Base-by-base conservation (phyloP, 2,113 vertebrate genomes). In the Urocitellus parryii region DNA sequence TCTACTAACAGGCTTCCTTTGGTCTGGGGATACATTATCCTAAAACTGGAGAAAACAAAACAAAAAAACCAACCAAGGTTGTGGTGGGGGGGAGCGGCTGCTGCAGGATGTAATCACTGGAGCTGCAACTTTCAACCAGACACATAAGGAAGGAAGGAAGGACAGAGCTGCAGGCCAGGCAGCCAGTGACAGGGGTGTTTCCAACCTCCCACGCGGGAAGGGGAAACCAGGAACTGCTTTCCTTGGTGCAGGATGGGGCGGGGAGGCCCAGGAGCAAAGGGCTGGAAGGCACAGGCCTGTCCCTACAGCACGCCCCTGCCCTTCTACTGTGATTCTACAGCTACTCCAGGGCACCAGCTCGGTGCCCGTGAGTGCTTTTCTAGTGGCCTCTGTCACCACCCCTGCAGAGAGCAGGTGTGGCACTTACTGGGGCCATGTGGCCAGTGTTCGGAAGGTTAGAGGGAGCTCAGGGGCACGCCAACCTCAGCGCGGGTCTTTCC, bases 1-100 rank as follows among this genome's bases (percentile, higher is more conserved):
- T 24, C n/a, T 88, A 56, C 90, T 89, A 56, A 34, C 53, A 53
- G 76, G 67, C 82, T 81, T 84, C 88, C 96, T 98, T 97, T 98
- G 94, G 95, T 88, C 25, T 94, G 97, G 91, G 88, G 42, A 79
- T 79, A 81, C 84, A 84, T 86, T 77, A 79, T 73, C 73, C 72
- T 88, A 78, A 91, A 68, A 32, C 77, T 13, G 7, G 92, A 84
- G 97, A 94, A 94, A 68, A 4, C 88, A 90, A 96, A 88, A 63
- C 89, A 96, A 90, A 53, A 91, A 91, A 94, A 42, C 20, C 18
- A 18, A 51, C 48, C 56, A 34, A 34, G 13, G 10, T 1, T 9
- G 27, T 8, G 63, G 24, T 4, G 11, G 63, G 2, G 63, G 61
- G 77, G 87, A 88, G 42, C 37, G 14, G 90, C 85, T 88, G 88